phyloP scores from a whole-genome alignment of 2,797 vertebrate species.

The Rallus crepitans region DNA sequence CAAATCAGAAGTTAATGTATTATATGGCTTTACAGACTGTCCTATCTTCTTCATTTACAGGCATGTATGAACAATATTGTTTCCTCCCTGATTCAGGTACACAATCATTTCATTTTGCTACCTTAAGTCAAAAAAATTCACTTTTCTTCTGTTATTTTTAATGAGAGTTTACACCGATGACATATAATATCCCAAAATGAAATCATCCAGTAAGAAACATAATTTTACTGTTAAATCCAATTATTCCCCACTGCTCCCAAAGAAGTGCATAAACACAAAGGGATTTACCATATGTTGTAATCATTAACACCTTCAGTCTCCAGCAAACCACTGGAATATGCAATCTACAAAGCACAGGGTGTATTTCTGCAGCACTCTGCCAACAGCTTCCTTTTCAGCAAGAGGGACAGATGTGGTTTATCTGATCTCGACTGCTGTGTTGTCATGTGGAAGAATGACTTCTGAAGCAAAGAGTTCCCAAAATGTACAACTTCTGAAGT shows the following conservation, averaged over 20 bases:
- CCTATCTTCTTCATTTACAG: neutral
- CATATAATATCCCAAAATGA: neutral
- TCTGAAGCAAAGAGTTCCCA: neutral
- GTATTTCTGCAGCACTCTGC: neutral
- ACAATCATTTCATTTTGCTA: neutral
- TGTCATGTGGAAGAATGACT: neutral
- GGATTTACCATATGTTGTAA: neutral
- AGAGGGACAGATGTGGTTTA: neutral
- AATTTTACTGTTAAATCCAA: neutral
- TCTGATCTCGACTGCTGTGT: neutral
- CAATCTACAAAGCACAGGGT: neutral
- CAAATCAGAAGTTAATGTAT: slow-evolving; percentile 60
- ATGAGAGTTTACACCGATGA: neutral
- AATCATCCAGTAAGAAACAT: neutral
- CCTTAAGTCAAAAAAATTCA: neutral
- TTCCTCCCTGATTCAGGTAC: neutral
- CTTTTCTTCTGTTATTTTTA: neutral
- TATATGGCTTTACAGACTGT: slow-evolving; percentile 39
- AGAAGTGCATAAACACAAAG: neutral
- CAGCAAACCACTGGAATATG: neutral
- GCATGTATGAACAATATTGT: neutral
- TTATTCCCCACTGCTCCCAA: neutral
- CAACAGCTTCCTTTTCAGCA: neutral
- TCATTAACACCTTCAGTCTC: neutral
- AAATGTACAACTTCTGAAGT: neutral